These are phyloP conservation scores for Heterodera schachtii DNA, from an alignment of 1,140 invertebrate species.

Conservation along the genomic window DNA sequence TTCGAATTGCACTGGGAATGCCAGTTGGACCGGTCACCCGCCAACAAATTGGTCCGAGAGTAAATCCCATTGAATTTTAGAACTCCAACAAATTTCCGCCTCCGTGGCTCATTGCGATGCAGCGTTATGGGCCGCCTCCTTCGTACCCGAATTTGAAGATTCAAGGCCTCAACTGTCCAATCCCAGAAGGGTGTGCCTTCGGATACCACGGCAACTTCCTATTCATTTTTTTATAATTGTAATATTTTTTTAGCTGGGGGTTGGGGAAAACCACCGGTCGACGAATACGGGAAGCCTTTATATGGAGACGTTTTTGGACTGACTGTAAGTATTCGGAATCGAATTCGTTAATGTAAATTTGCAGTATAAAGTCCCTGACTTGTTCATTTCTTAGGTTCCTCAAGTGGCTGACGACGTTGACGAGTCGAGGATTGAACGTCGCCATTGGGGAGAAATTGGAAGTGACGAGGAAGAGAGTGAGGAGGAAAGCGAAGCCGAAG, in stretches of 20 bases:
- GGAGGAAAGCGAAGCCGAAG: slow-evolving; percentile 71
- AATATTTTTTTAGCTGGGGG: slow-evolving; percentile 77
- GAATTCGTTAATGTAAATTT: neutral
- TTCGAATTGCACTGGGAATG: slow-evolving; percentile 95
- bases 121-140: slow-evolving; percentile 96
- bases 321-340: slow-evolving; percentile 39
- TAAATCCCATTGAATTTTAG: slow-evolving; percentile 32
- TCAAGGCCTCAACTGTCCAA: slow-evolving; percentile 86
- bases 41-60: neutral
- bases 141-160: slow-evolving; percentile 98
- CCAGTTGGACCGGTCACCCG: slow-evolving; percentile 81
- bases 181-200: slow-evolving; percentile 93
- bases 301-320: slow-evolving; percentile 97
- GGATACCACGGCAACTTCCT: slow-evolving; percentile 78
- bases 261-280: slow-evolving; percentile 92
- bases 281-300: slow-evolving; percentile 92
- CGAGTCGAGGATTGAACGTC: slow-evolving; percentile 87
- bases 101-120: slow-evolving; percentile 99
- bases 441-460: slow-evolving; percentile 94
- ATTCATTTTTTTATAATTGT: neutral
- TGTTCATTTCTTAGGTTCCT: slow-evolving; percentile 19
- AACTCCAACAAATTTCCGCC: slow-evolving; percentile 75
- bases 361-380: slow-evolving; percentile 5
- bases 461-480: slow-evolving; percentile 83
- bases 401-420: slow-evolving; percentile 63